A percentile compares a stretch with the other conserved stretches of the same genome.
These are phyloP conservation scores for Drusus annulatus DNA, from an alignment of 1,140 invertebrate genomes.

Conservation along the genomic window DNA sequence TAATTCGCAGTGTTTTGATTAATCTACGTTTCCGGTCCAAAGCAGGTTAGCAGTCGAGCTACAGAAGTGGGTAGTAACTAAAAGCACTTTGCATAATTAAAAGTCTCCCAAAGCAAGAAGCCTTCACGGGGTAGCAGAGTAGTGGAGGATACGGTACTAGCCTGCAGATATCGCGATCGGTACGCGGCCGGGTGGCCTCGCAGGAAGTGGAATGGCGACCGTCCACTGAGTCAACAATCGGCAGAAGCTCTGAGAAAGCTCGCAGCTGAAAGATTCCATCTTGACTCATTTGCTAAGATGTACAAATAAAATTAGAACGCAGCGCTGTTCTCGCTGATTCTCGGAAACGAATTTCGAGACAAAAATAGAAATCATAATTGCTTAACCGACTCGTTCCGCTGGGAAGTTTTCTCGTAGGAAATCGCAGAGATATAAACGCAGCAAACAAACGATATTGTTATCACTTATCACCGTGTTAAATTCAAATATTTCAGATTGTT, in stretches of 20 bases:
- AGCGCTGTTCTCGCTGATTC: not conserved
- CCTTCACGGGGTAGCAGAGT: slow-evolving; percentile 1
- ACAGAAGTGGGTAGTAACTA: slow-evolving; percentile 10
- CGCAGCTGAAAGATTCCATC: slow-evolving; percentile 21
- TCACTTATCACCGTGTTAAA: no score
- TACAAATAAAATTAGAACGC: slow-evolving; percentile 6
- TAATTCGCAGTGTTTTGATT: no score
- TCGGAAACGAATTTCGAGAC: no score
- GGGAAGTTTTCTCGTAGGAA: no score
- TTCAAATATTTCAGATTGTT: no score
- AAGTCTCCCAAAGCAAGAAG: slow-evolving; percentile 42
- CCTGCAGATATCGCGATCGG: no score
- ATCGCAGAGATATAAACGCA: no score
- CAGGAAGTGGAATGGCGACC: slow-evolving; percentile 8
- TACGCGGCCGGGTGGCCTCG: no score
- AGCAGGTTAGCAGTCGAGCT: slow-evolving; percentile 5
- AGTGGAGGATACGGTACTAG: no score
- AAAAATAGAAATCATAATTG: no score
- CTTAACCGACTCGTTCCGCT: no score
- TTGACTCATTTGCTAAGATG: not conserved
- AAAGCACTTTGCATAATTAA: slow-evolving; percentile 56
- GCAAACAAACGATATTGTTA: no score
- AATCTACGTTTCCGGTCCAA: not conserved
- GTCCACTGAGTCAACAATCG: slow-evolving; percentile 26
- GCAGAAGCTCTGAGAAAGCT: not conserved